Percentiles rank a stretch among this genome's conserved stretches.
Conservation (phyloP, 2,888 invertebrate species). For the Cryptocephalus primarius region DNA sequence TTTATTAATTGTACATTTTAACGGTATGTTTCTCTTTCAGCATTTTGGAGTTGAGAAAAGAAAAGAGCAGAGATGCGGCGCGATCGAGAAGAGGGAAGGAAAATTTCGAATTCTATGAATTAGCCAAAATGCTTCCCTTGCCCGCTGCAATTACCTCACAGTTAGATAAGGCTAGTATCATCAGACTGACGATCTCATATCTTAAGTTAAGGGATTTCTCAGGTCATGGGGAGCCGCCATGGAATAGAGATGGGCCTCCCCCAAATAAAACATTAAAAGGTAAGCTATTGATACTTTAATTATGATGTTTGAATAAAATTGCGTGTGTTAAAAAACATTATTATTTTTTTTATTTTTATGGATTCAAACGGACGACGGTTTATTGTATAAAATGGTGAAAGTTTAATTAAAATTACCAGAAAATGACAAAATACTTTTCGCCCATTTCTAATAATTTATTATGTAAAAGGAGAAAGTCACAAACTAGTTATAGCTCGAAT, state of each 20-base stretch:
- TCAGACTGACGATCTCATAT: slow-evolving; percentile 92
- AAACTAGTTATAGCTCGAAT: too few species aligned
- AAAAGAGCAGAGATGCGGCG: slow-evolving; percentile 88
- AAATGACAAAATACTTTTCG: too few species aligned
- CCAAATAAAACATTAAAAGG: slow-evolving; percentile 75
- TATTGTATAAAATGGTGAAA: too few species aligned
- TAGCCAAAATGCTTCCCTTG: slow-evolving; percentile 87
- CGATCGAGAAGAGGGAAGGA: slow-evolving; percentile 86
- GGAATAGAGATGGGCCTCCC: slow-evolving; percentile 74
- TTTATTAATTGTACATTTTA: not conserved
- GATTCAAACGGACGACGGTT: too few species aligned
- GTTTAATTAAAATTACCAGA: too few species aligned
- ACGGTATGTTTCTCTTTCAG: slow-evolving; percentile 48
- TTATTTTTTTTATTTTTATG: too few species aligned
- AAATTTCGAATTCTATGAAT: slow-evolving; percentile 93
- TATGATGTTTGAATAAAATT: too few species aligned
- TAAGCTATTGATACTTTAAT: slow-evolving; percentile 34
- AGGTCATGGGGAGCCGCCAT: slow-evolving; percentile 91
- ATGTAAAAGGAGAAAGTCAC: too few species aligned
- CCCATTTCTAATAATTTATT: too few species aligned
- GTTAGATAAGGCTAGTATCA: slow-evolving; percentile 92
- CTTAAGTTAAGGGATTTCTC: slow-evolving; percentile 91
- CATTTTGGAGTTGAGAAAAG: slow-evolving; percentile 86
- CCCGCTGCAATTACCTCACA: slow-evolving; percentile 88
- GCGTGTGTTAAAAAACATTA: too few species aligned